Evolutionary conservation across 37 sponge, comb jelly and placozoan species (phyloP).

Genomic region (Beroe forskalii): DNA sequence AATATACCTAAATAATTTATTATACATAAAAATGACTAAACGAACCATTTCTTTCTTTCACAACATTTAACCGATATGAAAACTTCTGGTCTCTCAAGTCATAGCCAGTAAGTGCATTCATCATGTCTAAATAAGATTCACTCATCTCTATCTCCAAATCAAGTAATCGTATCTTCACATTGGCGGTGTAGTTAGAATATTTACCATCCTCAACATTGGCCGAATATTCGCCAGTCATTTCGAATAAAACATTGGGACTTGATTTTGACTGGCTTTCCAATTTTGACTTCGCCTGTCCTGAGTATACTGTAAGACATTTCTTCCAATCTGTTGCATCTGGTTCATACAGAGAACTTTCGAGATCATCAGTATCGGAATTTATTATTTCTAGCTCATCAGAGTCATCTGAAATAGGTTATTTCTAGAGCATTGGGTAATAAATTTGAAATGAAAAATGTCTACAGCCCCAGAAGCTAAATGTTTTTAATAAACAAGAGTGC

Average conservation of each 20-base stretch:
- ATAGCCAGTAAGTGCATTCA: background rate
- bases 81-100: background rate
- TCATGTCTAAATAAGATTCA: background rate
- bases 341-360: background rate
- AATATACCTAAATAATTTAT: too few species aligned
- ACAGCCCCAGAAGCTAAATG: too few species aligned
- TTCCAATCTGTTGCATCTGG: background rate
- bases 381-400: background rate
- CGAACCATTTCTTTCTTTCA: too few species aligned
- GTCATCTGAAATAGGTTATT: too few species aligned
- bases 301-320: background rate
- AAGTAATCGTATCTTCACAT: background rate
- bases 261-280: background rate
- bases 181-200: background rate
- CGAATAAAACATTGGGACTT: background rate
- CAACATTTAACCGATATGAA: too few species aligned
- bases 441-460: too few species aligned
- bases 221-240: background rate
- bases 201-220: background rate
- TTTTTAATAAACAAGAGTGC: too few species aligned
- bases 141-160: background rate
- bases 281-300: background rate
- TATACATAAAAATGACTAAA: too few species aligned
- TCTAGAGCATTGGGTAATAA: too few species aligned
- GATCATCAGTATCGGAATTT: background rate